Conservation (phyloP, 2,113 vertebrate species). For the Podarcis muralis region DNA sequence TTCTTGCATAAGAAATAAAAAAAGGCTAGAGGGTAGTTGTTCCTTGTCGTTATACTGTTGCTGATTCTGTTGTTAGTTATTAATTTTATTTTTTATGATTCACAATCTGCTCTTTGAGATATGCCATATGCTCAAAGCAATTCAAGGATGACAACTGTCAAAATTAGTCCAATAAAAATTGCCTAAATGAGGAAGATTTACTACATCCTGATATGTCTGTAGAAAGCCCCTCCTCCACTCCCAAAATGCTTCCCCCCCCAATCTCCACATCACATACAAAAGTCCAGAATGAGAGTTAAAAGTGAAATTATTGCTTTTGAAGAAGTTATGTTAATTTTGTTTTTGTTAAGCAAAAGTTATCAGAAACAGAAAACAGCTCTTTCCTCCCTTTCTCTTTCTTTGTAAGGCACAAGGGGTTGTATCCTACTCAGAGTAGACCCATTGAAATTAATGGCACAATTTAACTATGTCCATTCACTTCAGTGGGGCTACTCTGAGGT, state of each 20-base stretch:
- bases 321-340: slow-evolving; percentile 54
- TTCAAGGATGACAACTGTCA: slow-evolving; percentile 93
- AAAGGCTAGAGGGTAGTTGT: slow-evolving; percentile 82
- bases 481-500: no score
- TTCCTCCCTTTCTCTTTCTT: slow-evolving; percentile 13
- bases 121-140: slow-evolving; percentile 95
- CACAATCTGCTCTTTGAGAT: slow-evolving; percentile 95
- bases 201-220: slow-evolving; percentile 80
- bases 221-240: slow-evolving; percentile 62
- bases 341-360: slow-evolving; percentile 42
- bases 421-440: no score
- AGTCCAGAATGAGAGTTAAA: slow-evolving; percentile 56
- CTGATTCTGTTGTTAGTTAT: slow-evolving; percentile 89
- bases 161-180: slow-evolving; percentile 93
- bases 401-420: neutral
- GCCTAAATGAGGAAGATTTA: slow-evolving; percentile 94
- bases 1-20: slow-evolving; percentile 75
- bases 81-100: slow-evolving; percentile 97
- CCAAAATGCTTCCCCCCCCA: slow-evolving; percentile 17
- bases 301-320: slow-evolving; percentile 66
- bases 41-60: slow-evolving; percentile 87
- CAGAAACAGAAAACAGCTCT: slow-evolving; percentile 1
- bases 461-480: no score
- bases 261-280: slow-evolving; percentile 63
- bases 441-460: no score